Base-by-base conservation (phyloP, 2,888 invertebrate genomes). In the Apamea sordens region DNA sequence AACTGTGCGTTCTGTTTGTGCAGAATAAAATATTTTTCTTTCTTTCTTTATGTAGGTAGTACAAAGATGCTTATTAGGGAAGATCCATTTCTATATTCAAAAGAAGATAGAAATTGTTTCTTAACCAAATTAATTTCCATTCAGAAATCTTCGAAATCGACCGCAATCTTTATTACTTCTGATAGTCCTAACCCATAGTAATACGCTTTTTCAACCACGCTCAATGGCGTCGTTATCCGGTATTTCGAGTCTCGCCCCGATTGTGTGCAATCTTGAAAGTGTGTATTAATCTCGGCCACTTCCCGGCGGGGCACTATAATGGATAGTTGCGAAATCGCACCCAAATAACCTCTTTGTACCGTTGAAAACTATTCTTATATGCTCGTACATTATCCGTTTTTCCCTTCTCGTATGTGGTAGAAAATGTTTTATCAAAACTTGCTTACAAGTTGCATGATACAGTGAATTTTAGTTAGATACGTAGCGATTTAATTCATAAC, bases 291-390 rank as follows among this genome's bases (percentile, higher is more conserved):
- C 91, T 89, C 82, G 87, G 86, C 82, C 81, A 83, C 86, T 89
- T 89, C 91, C 92, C 92, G 80, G 80, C 89, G 90, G 91, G 87
- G 87, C 76, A 84, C 88, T 92, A 82, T 92, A 94, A 93, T 91
- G 90, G 92, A 93, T 93, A 87, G 91, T 84, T 75, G 68, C 77
- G 86, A 91, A 89, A 91, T 91, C 83, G 89, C 85, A 85, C 87
- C 87, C 84, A 89, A 92, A 91, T 90, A 84, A 85, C 89, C 89
- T 89, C 85, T 88, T 87, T 89, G 89, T 91, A 90, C 88, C 88
- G 89, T 89, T 88, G 88, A 88, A 87, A 91, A 91, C 91, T 89
- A 88, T 91, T 89, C 86, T 86, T 90, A 88, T 79, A 84, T 75
- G 72, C 65, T 78, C 82, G 71, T 82, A 78, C 65, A 73, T 88